Conservation (phyloP, 2,888 invertebrate genomes). For the Elmis aenea region DNA sequence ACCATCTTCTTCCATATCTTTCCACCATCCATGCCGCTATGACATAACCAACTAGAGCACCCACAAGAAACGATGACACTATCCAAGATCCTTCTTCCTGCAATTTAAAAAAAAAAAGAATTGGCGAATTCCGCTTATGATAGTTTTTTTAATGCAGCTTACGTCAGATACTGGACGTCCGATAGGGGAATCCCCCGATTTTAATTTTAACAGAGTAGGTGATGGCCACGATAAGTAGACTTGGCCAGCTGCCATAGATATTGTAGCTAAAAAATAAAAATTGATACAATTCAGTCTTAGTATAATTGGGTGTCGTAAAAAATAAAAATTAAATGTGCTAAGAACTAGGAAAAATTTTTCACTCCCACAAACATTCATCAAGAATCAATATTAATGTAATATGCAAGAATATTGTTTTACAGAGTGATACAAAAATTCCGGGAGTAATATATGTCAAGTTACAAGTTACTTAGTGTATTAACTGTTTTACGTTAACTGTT, state of each 20-base stretch:
- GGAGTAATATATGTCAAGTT: no score
- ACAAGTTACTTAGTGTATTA: no score
- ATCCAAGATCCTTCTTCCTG: constrained; percentile 54
- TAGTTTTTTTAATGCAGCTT: background rate
- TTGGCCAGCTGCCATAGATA: constrained; percentile 49
- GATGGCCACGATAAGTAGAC: constrained; percentile 53
- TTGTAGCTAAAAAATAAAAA: constrained; percentile 40
- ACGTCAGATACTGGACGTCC: constrained; percentile 12
- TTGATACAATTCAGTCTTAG: no score
- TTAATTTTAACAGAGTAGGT: constrained; percentile 53
- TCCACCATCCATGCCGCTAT: constrained; percentile 55
- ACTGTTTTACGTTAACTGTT: no score
- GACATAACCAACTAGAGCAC: constrained; percentile 54
- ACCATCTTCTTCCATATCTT: constrained; percentile 52
- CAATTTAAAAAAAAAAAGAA: constrained; percentile 15
- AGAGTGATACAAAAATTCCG: no score
- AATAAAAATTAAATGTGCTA: no score
- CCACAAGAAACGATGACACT: constrained; percentile 54
- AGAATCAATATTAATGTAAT: no score
- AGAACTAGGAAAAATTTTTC: no score
- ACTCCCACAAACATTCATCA: no score
- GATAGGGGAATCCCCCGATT: constrained; percentile 15
- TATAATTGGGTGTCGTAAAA: no score
- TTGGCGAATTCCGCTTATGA: background rate
- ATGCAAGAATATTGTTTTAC: no score